Percentiles rank a stretch among this genome's conserved stretches.
Evolutionary conservation across 2,797 vertebrate genomes (phyloP).

Genomic region (Melanotaenia pygmaea): DNA sequence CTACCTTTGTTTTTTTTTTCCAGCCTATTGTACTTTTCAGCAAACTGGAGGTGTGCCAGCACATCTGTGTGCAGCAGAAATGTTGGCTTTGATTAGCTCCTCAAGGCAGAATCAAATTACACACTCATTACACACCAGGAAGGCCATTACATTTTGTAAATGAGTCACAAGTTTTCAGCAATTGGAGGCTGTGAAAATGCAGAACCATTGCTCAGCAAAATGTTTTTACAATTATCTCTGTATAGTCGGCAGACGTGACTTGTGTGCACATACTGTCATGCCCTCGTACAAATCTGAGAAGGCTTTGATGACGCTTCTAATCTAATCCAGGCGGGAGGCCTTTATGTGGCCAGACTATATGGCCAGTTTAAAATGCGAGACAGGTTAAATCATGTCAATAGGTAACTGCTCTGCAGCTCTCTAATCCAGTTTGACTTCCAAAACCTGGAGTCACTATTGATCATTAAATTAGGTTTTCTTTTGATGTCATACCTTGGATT

Average conservation of each 20-base stretch:
- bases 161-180: conserved; percentile 47
- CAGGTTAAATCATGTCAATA: conserved; percentile 3
- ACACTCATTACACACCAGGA: conserved; percentile 18
- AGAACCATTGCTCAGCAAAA: conserved; percentile 46
- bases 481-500: not conserved
- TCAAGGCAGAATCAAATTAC: conserved; percentile 26
- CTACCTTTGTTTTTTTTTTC: not conserved
- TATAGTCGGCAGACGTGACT: not conserved
- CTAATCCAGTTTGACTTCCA: not conserved
- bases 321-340: conserved; percentile 19
- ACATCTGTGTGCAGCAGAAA: conserved; percentile 28
- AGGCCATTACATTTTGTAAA: conserved; percentile 43
- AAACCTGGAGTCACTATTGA: not conserved
- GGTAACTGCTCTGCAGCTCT: not conserved
- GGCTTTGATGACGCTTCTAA: conserved; percentile 6
- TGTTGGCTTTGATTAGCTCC: conserved; percentile 29
- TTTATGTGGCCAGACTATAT: not conserved
- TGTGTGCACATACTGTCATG: not conserved
- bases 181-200: conserved; percentile 23
- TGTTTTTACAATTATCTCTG: conserved; percentile 17
- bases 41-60: conserved; percentile 6
- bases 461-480: not conserved
- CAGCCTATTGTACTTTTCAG: conserved; percentile 6
- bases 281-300: conserved; percentile 1
- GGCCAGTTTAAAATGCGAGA: conserved; percentile 15